Conservation (phyloP, 2,888 invertebrate genomes). For the Pachydiplax longipennis region DNA sequence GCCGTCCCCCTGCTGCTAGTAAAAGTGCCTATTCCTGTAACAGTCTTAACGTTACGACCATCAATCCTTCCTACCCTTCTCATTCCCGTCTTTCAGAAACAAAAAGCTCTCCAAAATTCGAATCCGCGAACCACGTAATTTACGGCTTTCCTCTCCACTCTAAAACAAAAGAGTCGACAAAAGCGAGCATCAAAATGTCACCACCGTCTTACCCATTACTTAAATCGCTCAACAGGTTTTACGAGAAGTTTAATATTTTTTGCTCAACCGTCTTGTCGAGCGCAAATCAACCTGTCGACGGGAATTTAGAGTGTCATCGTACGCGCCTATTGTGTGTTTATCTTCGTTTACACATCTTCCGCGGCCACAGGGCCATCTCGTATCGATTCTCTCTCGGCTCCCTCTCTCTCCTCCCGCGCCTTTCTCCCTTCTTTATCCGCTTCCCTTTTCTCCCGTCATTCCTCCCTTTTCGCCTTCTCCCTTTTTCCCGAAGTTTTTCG, state of each 20-base stretch:
- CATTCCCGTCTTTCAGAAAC: too few relatives aligned
- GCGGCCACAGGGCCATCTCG: not conserved
- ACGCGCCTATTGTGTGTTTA: not conserved
- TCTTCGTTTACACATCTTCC: not conserved
- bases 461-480: not conserved
- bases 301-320: not conserved
- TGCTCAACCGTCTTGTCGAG: not conserved
- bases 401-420: not conserved
- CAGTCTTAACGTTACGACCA: too few relatives aligned
- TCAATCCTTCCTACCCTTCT: too few relatives aligned
- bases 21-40: too few relatives aligned
- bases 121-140: too few relatives aligned
- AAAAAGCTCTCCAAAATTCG: too few relatives aligned
- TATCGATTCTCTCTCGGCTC: not conserved
- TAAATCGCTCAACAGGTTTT: not conserved
- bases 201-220: not conserved
- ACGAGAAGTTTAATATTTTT: not conserved
- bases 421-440: too few relatives aligned
- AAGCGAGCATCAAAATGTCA: too few relatives aligned
- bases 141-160: too few relatives aligned
- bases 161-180: too few relatives aligned
- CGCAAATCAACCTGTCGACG: not conserved
- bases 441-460: not conserved
- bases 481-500: not conserved
- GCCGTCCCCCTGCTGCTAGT: too few relatives aligned